phyloP scores from a whole-genome alignment of 1,140 invertebrate genomes.

The Vanessa atalanta region DNA sequence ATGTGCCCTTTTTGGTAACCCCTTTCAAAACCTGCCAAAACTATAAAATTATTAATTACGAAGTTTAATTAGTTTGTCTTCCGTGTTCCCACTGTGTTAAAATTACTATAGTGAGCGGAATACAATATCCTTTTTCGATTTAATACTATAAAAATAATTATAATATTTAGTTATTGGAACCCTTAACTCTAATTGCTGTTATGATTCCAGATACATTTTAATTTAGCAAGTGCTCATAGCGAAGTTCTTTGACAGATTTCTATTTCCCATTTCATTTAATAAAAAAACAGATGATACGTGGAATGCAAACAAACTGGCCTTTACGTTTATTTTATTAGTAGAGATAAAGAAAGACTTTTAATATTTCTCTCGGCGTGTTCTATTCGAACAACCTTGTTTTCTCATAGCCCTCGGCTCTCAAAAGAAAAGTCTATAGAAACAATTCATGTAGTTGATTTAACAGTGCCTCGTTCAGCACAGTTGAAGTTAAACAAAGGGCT shows the following conservation, averaged over 20 bases:
- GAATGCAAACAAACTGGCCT: too few species aligned
- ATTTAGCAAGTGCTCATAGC: too few species aligned
- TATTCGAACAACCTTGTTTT: background rate
- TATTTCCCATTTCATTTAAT: too few species aligned
- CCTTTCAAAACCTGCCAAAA: conserved; percentile 20
- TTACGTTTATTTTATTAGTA: too few species aligned
- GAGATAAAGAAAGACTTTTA: too few species aligned
- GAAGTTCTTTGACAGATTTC: too few species aligned
- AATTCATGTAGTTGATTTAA: conserved; percentile 9
- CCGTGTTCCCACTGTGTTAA: background rate
- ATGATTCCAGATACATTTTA: too few species aligned
- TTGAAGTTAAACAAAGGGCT: conserved; percentile 9
- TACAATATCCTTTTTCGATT: background rate
- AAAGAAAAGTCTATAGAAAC: conserved; percentile 3
- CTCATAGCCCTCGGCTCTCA: background rate
- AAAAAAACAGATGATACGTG: too few species aligned
- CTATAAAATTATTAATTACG: conserved; percentile 26
- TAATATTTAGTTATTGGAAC: too few species aligned
- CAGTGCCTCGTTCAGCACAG: background rate
- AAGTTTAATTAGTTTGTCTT: conserved; percentile 9
- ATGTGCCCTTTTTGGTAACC: background rate
- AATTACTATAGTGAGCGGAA: background rate
- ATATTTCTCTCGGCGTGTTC: background rate
- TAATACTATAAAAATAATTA: too few species aligned
- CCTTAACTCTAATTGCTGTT: too few species aligned